A percentile compares a stretch with the other conserved stretches of the same genome.
These are phyloP conservation scores for Gallinago nigripennis DNA, from an alignment of 2,797 vertebrate genomes.

Conservation along the genomic window DNA sequence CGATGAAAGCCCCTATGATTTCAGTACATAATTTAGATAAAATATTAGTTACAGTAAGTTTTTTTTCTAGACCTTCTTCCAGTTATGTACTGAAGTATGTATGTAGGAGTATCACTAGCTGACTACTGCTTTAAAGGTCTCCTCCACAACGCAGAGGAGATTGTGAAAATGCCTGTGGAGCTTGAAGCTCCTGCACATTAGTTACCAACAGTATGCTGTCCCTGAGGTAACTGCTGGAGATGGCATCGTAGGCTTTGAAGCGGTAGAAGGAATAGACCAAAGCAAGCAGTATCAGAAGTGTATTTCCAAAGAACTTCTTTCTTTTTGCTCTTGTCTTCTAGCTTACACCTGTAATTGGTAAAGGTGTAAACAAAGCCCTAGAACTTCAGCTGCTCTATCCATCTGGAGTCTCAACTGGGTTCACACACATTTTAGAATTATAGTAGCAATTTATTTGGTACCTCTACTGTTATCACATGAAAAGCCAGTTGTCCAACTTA, in stretches of 20 bases:
- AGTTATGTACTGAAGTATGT: neutral
- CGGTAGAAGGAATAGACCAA: neutral
- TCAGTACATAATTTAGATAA: neutral
- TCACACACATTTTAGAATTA: neutral
- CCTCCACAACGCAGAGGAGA: neutral
- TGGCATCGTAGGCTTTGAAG: neutral
- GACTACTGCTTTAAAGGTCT: neutral
- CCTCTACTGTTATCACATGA: neutral
- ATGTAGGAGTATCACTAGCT: neutral
- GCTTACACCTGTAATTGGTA: neutral
- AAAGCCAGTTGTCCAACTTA: neutral
- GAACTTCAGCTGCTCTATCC: neutral
- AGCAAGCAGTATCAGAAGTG: neutral
- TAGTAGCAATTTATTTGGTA: neutral
- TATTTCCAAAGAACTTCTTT: neutral
- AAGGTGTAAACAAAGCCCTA: neutral
- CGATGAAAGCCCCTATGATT: neutral
- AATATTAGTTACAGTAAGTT: neutral
- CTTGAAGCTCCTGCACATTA: neutral
- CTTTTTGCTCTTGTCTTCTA: neutral
- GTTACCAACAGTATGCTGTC: neutral
- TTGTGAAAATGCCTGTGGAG: neutral
- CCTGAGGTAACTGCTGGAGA: neutral
- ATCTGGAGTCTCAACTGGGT: neutral
- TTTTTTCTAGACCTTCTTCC: neutral